Conservation (phyloP, 1,140 invertebrate genomes). For the Drosophila auraria region DNA sequence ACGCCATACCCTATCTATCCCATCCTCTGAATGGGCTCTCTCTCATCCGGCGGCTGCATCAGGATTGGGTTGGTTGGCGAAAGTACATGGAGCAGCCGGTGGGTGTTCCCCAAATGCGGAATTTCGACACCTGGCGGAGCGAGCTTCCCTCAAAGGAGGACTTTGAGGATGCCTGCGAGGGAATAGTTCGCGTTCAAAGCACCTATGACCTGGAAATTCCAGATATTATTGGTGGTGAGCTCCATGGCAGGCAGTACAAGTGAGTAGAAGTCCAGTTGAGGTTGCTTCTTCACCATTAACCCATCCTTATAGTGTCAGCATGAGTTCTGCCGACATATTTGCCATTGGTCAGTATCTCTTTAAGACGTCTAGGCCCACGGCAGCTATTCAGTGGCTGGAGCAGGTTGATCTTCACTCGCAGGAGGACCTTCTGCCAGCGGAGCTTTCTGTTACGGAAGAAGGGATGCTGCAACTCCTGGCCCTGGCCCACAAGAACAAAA, state of each 20-base stretch:
- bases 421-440: neutral
- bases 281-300: too few species aligned
- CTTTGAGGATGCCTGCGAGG: constrained; percentile 95
- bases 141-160: constrained; percentile 94
- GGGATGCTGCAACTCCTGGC: neutral
- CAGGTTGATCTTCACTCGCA: neutral
- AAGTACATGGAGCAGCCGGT: constrained; percentile 39
- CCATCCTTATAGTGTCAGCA: constrained; percentile 6
- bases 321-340: constrained; percentile 37
- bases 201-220: constrained; percentile 95
- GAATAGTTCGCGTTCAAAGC: constrained; percentile 95
- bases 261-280: constrained; percentile 77
- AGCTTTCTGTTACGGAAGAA: neutral
- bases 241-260: constrained; percentile 94
- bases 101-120: constrained; percentile 86
- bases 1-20: constrained; percentile 68
- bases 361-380: neutral
- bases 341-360: constrained; percentile 25
- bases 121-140: constrained; percentile 87
- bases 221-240: constrained; percentile 93
- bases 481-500: neutral
- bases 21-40: constrained; percentile 63
- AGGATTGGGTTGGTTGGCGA: constrained; percentile 59
- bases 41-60: constrained; percentile 54
- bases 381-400: constrained; percentile 13